Base-by-base conservation (phyloP, 2,888 invertebrate species). In the Standfussiana lucernea region DNA sequence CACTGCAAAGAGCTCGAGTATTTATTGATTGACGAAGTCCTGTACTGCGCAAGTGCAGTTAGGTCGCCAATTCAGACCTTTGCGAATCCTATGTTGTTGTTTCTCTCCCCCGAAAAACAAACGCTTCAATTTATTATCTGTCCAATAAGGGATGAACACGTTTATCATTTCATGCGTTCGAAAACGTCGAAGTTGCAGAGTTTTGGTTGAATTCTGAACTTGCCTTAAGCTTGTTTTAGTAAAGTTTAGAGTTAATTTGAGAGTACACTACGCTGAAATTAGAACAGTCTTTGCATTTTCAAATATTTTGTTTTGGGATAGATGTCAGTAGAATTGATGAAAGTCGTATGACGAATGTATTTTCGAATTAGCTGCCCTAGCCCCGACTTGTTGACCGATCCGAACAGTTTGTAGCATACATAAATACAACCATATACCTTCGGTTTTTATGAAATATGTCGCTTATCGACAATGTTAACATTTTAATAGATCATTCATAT, bases 21-120 rank as follows among this genome's bases (percentile, higher is more conserved):
- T 42, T 69, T 81, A 82, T 82, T 82, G 81, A 82, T 82, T 82
- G 47, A 62, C 69, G 47, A n/a, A n/a, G 32, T 50, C 2, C 37
- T 72, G 68, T 73, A 82, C 84, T 70, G 81, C 81, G 81, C 81
- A 82, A 79, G 81, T 82, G 81, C 81, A 84, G 73, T 47, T 45
- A n/a, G 40, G 42, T 56, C 47, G 65, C 35, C 21, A 53, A 68
- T 53, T 69, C 37, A 53, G 50, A 67, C 62, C 1, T 47, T 35
- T 0, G 35, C 40, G 53, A 81, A 35, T 32, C 45, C 40, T 50
- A 77, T 71, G n/a, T 67, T 67, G 82, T 77, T 75, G 75, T 75
- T 79, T 81, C 78, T 24, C 42, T 78, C 81, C 24, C 50, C 42
- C 59, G 2, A 35, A 32, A 64, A 81, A 42, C 28, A 32, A 50